phyloP scores from a whole-genome alignment of 2,113 vertebrate genomes.

The Lucifuga dentata region DNA sequence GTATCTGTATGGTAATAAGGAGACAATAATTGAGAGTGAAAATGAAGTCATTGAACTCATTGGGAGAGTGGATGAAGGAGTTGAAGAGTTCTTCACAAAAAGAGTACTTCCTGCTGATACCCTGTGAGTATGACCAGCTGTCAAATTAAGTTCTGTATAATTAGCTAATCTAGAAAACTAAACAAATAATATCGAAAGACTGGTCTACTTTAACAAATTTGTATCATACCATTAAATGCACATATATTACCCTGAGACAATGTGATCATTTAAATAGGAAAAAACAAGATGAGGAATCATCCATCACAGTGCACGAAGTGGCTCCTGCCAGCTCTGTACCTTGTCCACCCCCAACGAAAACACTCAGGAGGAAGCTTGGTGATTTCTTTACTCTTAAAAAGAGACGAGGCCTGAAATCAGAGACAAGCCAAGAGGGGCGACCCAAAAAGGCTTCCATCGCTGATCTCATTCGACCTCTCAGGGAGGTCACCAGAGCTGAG shows the following conservation, averaged over 20 bases:
- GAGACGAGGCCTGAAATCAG: conserved; percentile 83
- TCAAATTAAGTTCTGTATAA: conserved; percentile 1
- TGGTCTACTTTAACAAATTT: not conserved
- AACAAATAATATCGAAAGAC: no score
- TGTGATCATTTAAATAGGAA: conserved; percentile 53
- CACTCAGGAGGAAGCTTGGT: conserved; percentile 92
- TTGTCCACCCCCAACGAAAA: conserved; percentile 84
- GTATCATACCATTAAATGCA: not conserved
- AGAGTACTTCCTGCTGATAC: conserved; percentile 86
- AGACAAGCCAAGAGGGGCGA: conserved; percentile 86
- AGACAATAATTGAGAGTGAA: conserved; percentile 87
- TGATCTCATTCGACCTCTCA: conserved; percentile 88
- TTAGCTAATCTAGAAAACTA: not conserved
- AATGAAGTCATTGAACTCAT: conserved; percentile 89
- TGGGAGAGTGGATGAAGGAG: conserved; percentile 90
- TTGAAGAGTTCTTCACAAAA: conserved; percentile 95
- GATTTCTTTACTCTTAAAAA: conserved; percentile 95
- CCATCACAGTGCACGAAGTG: conserved; percentile 69
- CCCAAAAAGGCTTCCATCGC: conserved; percentile 87
- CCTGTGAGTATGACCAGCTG: conserved; percentile 83
- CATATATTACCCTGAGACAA: not conserved
- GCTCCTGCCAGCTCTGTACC: conserved; percentile 72
- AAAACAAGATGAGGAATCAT: conserved; percentile 67
- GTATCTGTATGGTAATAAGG: conserved; percentile 73
- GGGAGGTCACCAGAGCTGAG: conserved; percentile 82